These are phyloP conservation scores for Hirtodrosophila alboralis DNA, from an alignment of 2,888 invertebrate genomes.

Conservation along the genomic window DNA sequence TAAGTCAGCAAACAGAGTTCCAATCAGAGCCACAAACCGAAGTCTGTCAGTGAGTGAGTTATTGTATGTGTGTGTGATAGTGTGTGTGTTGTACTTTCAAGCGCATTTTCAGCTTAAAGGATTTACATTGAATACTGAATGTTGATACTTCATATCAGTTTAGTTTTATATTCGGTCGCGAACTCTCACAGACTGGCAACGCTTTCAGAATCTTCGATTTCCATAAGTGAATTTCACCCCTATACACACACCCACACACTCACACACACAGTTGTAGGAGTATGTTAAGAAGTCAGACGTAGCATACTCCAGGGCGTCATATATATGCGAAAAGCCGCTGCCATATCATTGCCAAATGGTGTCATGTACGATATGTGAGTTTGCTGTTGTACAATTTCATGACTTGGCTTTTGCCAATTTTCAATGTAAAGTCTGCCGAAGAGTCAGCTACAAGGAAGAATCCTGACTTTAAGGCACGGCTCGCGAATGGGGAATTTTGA, in stretches of 20 bases:
- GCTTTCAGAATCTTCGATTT: constrained; percentile 68
- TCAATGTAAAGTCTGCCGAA: constrained; percentile 52
- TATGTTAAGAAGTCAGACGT: constrained; percentile 35
- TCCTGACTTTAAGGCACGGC: constrained; percentile 17
- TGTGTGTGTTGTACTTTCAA: constrained; percentile 38
- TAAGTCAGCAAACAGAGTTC: constrained; percentile 19
- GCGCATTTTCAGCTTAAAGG: constrained; percentile 79
- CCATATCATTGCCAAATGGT: constrained; percentile 66
- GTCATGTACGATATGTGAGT: constrained; percentile 77
- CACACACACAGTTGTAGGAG: constrained; percentile 13
- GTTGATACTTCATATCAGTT: constrained; percentile 79
- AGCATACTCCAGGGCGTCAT: constrained; percentile 24
- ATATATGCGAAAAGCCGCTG: constrained; percentile 40
- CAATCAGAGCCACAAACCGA: constrained; percentile 61
- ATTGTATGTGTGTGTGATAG: background rate
- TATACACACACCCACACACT: constrained; percentile 18
- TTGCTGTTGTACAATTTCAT: constrained; percentile 80
- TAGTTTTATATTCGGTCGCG: constrained; percentile 64
- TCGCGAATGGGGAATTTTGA: constrained; percentile 35
- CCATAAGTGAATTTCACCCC: constrained; percentile 70
- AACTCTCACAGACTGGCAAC: constrained; percentile 40
- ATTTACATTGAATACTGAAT: constrained; percentile 79
- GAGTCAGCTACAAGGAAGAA: background rate
- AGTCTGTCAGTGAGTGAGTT: constrained; percentile 3
- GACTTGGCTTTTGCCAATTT: constrained; percentile 76